phyloP scores from a whole-genome alignment of 2,797 vertebrate genomes.

The Melopsittacus undulatus region DNA sequence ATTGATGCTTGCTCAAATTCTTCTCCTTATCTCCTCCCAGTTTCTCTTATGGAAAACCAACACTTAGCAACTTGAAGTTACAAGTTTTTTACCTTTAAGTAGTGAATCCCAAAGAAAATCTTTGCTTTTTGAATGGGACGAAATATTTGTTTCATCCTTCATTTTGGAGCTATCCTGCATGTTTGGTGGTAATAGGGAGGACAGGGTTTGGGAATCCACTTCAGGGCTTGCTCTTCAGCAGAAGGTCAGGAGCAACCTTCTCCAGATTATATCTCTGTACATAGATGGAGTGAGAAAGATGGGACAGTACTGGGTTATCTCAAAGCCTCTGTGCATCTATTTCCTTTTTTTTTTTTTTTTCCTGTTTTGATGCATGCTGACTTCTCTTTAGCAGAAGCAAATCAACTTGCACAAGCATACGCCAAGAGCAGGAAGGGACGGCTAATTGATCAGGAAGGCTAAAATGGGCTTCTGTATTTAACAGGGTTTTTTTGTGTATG shows the following conservation, averaged over 20 bases:
- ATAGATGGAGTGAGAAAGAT: background rate
- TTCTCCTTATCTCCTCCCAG: rapidly evolving
- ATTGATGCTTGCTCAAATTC: background rate
- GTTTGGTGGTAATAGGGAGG: background rate
- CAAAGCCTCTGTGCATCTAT: background rate
- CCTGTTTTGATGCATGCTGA: background rate
- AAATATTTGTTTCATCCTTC: background rate
- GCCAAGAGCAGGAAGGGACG: background rate
- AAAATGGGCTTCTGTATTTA: background rate
- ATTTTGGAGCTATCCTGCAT: background rate
- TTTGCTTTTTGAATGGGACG: background rate
- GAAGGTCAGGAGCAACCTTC: background rate
- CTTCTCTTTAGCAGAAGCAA: slow-evolving; percentile 1
- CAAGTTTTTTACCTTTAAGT: background rate
- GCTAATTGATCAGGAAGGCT: background rate
- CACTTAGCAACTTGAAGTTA: background rate
- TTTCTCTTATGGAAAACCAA: background rate
- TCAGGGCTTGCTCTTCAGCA: background rate
- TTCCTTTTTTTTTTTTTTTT: background rate
- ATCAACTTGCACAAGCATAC: background rate
- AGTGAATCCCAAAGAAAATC: background rate
- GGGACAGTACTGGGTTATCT: background rate
- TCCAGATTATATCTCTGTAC: background rate
- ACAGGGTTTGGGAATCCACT: background rate
- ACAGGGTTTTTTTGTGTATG: background rate